Evolutionary conservation across 2,888 invertebrate species (phyloP).

Genomic region (Spilarctia lutea): DNA sequence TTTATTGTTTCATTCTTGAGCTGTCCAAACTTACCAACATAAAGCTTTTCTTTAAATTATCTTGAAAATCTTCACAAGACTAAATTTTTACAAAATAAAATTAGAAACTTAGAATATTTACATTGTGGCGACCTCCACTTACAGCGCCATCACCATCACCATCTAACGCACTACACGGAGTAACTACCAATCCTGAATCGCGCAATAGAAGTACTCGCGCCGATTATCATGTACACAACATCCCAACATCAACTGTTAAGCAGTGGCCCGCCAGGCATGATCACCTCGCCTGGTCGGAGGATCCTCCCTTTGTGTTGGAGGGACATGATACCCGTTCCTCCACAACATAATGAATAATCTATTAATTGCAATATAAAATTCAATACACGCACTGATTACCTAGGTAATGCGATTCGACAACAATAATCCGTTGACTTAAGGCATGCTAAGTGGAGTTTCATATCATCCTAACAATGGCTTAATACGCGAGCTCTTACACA

Average conservation of each 20-base stretch:
- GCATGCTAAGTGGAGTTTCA: not conserved
- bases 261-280: no score
- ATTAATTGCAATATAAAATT: not conserved
- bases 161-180: no score
- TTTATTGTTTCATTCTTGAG: not conserved
- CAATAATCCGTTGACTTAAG: not conserved
- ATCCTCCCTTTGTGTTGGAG: no score
- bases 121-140: no score
- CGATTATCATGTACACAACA: no score
- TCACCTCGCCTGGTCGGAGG: no score
- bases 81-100: not conserved
- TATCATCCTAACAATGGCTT: not conserved
- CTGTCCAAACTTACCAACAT: not conserved
- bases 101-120: not conserved
- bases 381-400: not conserved
- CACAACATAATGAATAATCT: not conserved
- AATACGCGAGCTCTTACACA: not conserved
- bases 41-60: not conserved
- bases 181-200: no score
- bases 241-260: no score
- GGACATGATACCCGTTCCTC: no score
- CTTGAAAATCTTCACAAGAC: not conserved
- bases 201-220: no score
- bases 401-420: not conserved
- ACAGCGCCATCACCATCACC: no score